Evolutionary conservation across 1,140 invertebrate genomes (phyloP).

Genomic region (Coenobita brevimanus): DNA sequence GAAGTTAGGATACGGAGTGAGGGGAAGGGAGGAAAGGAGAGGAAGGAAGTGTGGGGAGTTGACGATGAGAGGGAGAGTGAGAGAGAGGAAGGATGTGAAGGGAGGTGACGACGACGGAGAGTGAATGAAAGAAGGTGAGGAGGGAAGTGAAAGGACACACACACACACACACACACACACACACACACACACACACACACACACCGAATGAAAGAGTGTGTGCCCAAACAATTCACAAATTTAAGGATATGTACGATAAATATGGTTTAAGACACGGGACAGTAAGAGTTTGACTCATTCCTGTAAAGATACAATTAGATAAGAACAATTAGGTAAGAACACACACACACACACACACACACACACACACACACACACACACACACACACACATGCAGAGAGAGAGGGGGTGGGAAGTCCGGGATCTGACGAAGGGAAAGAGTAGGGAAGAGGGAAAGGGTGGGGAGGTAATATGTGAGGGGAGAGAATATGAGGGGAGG

Average conservation of each 20-base stretch:
- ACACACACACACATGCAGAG: too few relatives aligned
- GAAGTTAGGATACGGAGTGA: not conserved
- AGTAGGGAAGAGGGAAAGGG: not conserved
- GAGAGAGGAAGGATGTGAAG: conserved; percentile 22
- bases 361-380: not conserved
- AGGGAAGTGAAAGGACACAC: not conserved
- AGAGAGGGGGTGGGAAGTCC: not conserved
- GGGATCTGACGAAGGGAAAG: not conserved
- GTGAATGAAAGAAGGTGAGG: not conserved
- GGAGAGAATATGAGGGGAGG: not conserved
- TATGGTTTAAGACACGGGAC: too few relatives aligned
- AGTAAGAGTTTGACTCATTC: too few relatives aligned
- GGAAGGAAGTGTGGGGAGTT: not conserved
- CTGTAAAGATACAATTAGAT: too few relatives aligned
- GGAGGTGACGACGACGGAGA: conserved; percentile 18
- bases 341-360: not conserved
- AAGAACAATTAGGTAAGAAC: too few relatives aligned
- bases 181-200: too few relatives aligned
- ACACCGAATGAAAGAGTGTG: too few relatives aligned
- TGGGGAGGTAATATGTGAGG: not conserved
- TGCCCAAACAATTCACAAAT: too few relatives aligned
- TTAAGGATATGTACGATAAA: too few relatives aligned
- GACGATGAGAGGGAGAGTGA: not conserved
- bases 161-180: too few relatives aligned
- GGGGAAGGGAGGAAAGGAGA: too few relatives aligned